Percentiles rank a stretch among this genome's conserved stretches.
Conservation (phyloP, 2,888 invertebrate genomes). For the Homarus gammarus region DNA sequence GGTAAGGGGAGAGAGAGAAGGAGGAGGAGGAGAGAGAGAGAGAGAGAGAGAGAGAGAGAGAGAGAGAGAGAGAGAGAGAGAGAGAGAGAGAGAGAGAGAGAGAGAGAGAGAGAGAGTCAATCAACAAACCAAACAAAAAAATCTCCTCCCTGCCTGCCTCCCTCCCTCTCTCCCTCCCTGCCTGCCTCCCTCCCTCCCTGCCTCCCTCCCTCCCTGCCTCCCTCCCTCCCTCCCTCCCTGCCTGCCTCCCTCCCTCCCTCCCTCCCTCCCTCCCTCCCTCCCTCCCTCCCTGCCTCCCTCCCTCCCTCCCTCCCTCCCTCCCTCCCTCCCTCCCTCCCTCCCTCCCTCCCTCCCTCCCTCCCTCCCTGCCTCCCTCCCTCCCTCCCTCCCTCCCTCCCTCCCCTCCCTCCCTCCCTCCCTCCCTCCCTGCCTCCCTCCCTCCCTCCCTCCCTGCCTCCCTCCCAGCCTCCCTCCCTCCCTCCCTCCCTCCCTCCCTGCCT, state of each 20-base stretch:
- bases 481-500: constrained; percentile 37
- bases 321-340: no score
- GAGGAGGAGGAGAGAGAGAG: no score
- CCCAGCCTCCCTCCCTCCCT: neutral
- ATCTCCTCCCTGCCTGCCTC: no score
- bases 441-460: neutral
- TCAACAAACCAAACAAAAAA: no score
- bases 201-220: neutral
- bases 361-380: neutral
- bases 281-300: neutral
- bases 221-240: neutral
- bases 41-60: no score
- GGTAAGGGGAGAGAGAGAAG: no score
- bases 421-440: neutral
- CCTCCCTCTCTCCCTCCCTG: no score
- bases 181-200: neutral
- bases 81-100: no score
- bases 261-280: neutral
- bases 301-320: neutral
- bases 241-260: neutral
- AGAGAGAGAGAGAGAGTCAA: no score
- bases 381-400: constrained; percentile 25
- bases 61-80: no score
- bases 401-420: neutral
- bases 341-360: neutral